Evolutionary conservation across 2,888 invertebrate species (phyloP).

Genomic region (Deroplatys truncata): DNA sequence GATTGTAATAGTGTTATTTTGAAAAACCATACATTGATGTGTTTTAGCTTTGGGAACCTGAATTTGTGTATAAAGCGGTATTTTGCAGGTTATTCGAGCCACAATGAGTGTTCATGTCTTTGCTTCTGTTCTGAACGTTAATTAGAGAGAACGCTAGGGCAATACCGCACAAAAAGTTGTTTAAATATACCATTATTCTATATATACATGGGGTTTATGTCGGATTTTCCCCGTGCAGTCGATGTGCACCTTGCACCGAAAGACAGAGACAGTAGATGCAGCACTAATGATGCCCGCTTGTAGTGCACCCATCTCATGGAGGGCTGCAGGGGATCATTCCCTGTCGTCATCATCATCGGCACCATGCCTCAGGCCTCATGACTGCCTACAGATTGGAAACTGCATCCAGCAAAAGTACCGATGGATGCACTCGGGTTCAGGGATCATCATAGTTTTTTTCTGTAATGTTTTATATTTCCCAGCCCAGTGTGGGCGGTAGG

Average conservation of each 20-base stretch:
- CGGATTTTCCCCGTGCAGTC: not conserved
- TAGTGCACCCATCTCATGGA: not conserved
- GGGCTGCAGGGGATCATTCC: not conserved
- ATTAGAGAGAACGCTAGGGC: too few species aligned
- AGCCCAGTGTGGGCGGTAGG: not conserved
- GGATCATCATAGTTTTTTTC: conserved; percentile 1
- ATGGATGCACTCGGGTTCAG: not conserved
- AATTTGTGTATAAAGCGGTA: too few species aligned
- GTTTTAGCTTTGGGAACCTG: too few species aligned
- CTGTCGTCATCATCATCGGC: not conserved
- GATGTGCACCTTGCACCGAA: not conserved
- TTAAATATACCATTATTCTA: too few species aligned
- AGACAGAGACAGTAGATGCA: not conserved
- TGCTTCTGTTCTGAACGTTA: too few species aligned
- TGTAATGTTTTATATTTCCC: not conserved
- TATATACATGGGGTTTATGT: not conserved
- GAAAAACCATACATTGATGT: too few species aligned
- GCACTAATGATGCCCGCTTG: not conserved
- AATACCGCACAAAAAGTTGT: too few species aligned
- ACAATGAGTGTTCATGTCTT: too few species aligned
- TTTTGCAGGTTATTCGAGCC: too few species aligned
- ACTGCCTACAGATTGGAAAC: not conserved
- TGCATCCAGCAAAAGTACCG: not conserved
- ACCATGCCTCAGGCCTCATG: not conserved
- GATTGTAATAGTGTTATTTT: too few species aligned